A percentile compares a stretch with the other conserved stretches of the same genome.
Conservation (phyloP, 1,140 invertebrate genomes). For the Melitaea cinxia region DNA sequence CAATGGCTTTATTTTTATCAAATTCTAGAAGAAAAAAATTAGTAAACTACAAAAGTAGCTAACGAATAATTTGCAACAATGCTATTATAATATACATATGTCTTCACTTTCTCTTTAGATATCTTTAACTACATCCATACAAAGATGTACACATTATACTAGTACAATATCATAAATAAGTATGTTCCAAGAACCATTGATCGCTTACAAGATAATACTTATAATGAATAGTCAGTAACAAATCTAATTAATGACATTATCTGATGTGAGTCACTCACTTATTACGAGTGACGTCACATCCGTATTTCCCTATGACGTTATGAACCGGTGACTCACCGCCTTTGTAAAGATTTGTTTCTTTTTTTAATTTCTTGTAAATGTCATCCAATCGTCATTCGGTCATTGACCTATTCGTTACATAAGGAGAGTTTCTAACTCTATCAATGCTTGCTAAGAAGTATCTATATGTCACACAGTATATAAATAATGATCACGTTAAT, state of each 20-base stretch:
- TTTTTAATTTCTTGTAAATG: not conserved
- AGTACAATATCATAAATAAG: too few species aligned
- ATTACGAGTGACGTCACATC: conserved; percentile 13
- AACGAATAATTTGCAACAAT: too few species aligned
- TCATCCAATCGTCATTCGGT: not conserved
- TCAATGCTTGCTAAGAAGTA: not conserved
- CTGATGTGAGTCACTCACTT: conserved; percentile 16
- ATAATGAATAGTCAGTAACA: not conserved
- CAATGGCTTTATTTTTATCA: too few species aligned
- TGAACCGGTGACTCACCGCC: conserved; percentile 16
- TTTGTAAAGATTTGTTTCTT: not conserved
- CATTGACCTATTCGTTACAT: conserved; percentile 1
- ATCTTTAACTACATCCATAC: too few species aligned
- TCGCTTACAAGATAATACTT: not conserved
- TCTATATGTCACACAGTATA: not conserved
- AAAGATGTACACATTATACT: not conserved
- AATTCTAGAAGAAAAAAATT: too few species aligned
- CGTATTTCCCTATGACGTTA: conserved; percentile 23
- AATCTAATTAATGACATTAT: conserved; percentile 1
- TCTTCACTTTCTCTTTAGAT: too few species aligned
- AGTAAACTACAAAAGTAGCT: too few species aligned
- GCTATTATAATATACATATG: too few species aligned
- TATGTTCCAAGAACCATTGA: not conserved
- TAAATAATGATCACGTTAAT: too few species aligned
- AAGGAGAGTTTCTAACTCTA: not conserved